phyloP scores from a whole-genome alignment of 2,113 vertebrate species.

The Eidolon helvum region DNA sequence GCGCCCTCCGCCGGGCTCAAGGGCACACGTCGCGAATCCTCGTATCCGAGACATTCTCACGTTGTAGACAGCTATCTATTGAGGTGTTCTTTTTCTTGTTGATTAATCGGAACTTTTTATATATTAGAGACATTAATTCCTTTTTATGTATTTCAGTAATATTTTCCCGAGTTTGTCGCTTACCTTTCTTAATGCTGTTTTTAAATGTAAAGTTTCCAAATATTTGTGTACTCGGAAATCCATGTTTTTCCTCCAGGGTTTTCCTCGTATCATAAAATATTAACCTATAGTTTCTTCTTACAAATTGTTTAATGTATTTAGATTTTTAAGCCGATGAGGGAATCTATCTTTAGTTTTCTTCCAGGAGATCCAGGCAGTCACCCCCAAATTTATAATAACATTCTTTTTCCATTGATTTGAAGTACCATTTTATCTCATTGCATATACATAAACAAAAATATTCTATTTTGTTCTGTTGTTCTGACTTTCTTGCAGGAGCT shows the following conservation, averaged over 20 bases:
- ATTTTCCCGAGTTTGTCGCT: neutral
- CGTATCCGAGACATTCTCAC: neutral
- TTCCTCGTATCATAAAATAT: neutral
- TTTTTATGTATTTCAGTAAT: neutral
- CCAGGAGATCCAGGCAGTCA: neutral
- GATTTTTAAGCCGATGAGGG: neutral
- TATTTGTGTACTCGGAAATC: neutral
- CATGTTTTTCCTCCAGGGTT: neutral
- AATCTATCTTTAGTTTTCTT: neutral
- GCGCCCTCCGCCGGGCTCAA: neutral
- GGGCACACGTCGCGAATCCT: neutral
- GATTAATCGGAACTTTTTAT: neutral
- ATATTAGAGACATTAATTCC: neutral
- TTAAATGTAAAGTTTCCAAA: neutral
- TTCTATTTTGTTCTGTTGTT: neutral
- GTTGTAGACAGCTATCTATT: neutral
- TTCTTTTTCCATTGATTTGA: neutral
- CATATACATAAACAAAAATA: accelerated
- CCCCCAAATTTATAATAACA: neutral
- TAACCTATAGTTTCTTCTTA: neutral
- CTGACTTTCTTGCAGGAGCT: neutral
- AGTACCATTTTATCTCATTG: neutral
- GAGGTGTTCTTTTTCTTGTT: neutral
- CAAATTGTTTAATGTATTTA: neutral
- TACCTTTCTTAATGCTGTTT: neutral